These are phyloP conservation scores for Phania funesta DNA, from an alignment of 2,888 invertebrate genomes.

Conservation along the genomic window DNA sequence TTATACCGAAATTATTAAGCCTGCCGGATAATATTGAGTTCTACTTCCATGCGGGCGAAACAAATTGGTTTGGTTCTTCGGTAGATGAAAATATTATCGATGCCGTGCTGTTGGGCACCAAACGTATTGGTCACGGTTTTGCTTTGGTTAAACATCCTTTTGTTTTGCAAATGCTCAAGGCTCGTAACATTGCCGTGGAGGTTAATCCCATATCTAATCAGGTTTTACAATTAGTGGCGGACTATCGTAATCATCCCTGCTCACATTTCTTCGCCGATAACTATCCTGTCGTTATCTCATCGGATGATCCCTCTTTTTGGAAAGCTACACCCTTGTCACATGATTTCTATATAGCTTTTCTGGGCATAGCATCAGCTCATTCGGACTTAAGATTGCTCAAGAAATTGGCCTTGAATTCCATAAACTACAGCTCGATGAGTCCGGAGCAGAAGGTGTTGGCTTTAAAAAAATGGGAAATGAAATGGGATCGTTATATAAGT, in stretches of 20 bases:
- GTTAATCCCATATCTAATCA: conserved; percentile 90
- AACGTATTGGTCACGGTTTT: conserved; percentile 89
- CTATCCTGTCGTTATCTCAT: conserved; percentile 87
- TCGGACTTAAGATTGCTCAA: conserved; percentile 87
- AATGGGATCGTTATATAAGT: conserved; percentile 83
- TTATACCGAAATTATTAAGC: conserved; percentile 82
- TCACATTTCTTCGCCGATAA: conserved; percentile 84
- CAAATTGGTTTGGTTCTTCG: conserved; percentile 85
- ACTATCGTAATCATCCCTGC: conserved; percentile 89
- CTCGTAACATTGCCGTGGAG: conserved; percentile 86
- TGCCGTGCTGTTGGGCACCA: conserved; percentile 87
- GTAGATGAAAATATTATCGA: conserved; percentile 89
- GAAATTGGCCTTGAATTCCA: conserved; percentile 87
- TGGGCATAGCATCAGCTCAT: conserved; percentile 86
- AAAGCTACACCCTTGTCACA: conserved; percentile 86
- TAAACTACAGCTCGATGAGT: conserved; percentile 85
- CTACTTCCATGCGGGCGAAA: conserved; percentile 92
- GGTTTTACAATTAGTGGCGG: conserved; percentile 85
- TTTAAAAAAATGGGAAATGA: conserved; percentile 81
- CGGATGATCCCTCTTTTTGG: conserved; percentile 91
- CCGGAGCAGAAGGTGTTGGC: conserved; percentile 81
- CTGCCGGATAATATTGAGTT: conserved; percentile 82
- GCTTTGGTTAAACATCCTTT: conserved; percentile 87
- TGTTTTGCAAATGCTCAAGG: conserved; percentile 82
- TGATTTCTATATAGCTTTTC: conserved; percentile 89